Percentiles rank a stretch among this genome's conserved stretches.
Conservation (phyloP, 2,113 vertebrate genomes). For the Poecilia latipinna region DNA sequence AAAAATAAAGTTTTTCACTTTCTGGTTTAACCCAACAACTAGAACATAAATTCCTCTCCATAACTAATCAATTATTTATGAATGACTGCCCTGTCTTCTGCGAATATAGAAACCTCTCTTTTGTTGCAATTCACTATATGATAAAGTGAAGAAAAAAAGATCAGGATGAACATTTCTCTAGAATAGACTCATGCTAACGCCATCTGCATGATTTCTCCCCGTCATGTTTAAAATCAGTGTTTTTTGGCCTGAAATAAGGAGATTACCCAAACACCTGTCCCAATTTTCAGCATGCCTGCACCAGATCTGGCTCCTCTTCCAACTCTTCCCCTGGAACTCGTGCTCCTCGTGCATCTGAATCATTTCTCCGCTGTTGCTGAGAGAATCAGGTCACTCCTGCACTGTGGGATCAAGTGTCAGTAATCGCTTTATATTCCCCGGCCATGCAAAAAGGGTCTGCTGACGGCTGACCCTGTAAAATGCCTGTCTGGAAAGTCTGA, state of each 20-base stretch:
- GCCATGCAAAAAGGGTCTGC: slow-evolving; percentile 24
- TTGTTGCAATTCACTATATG: neutral
- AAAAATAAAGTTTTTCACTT: neutral
- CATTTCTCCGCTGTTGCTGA: slow-evolving; percentile 46
- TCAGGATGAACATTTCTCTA: slow-evolving; percentile 24
- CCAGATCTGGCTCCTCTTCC: slow-evolving; percentile 57
- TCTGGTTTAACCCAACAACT: too few species aligned
- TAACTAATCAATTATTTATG: neutral
- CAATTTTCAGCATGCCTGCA: slow-evolving; percentile 66
- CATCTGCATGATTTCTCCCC: slow-evolving; percentile 25
- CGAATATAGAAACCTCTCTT: neutral
- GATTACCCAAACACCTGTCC: slow-evolving; percentile 68
- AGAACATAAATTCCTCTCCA: too few species aligned
- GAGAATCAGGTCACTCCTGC: slow-evolving; percentile 45
- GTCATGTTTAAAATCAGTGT: slow-evolving; percentile 68
- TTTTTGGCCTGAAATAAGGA: slow-evolving; percentile 74
- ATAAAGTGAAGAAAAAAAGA: neutral
- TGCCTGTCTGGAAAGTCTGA: slow-evolving; percentile 10
- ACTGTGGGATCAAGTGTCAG: slow-evolving; percentile 47
- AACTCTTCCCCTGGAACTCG: slow-evolving; percentile 49
- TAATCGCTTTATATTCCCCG: slow-evolving; percentile 40
- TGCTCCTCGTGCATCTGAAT: slow-evolving; percentile 50
- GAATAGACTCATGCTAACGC: slow-evolving; percentile 35
- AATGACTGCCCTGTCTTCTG: neutral
- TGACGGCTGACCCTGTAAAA: slow-evolving; percentile 20